Evolutionary conservation across 2,113 vertebrate genomes (phyloP), one percentile per base, ranked within the genome.

Genomic region (Cyprinodon brontotheroides): DNA sequence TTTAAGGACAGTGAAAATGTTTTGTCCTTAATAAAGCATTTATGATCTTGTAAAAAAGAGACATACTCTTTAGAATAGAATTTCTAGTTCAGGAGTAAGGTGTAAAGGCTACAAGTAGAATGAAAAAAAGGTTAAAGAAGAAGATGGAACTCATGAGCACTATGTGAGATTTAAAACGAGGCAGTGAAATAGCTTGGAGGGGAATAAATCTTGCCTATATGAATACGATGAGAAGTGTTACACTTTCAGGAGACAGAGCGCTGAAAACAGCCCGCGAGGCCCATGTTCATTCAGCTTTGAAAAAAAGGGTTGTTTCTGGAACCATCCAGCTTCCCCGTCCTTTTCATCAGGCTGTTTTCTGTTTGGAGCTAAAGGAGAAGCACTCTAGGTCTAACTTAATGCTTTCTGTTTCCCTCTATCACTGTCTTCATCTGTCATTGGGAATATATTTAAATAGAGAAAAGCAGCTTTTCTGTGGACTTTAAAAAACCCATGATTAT

Each of bases 261-360:
- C 50, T 65, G 40, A 65, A 43, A 43, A 22, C 20, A 22, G 45
- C 45, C 65, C 65, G 48, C 45, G 17, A 68, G 65, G 65, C 45
- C 64, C 8, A 36, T 50, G 45, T 37, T 50, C 65, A 68, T 4
- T 50, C 13, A 37, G 45, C 65, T 45, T 17, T 14, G 29, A 68
- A 37, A 47, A 29, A 29, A 48, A 37, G 29, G 2, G 65, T 50
- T 48, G 65, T 68, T 37, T 68, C 17, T 37, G 45, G 65, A 43
- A 11, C 45, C 22, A 65, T 65, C 40, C 4, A 65, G 64, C 64
- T n/a, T 29, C n/a, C 22, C 64, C 13, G n/a, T 65, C 40, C 64
- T 65, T 65, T 65, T 65, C 63, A 65, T 43, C 38, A 41, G 17
- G 17, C 39, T 20, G 38, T 11, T 45, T 63, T 37, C 61, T 39